Base-by-base conservation (phyloP, 2,888 invertebrate species). In the Drosophila atripex region DNA sequence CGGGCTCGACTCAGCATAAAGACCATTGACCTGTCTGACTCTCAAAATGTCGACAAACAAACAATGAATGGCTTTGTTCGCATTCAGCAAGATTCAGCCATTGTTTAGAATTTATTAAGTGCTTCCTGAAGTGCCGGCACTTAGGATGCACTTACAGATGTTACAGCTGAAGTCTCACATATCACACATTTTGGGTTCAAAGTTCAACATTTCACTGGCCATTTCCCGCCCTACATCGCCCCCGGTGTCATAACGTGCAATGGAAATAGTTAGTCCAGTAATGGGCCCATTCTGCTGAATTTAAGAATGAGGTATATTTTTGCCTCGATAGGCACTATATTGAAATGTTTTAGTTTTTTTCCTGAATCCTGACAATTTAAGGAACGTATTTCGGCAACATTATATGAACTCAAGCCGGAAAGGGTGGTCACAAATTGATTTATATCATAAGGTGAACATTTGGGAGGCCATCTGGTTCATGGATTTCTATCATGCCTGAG, bases 101-200 rank as follows among this genome's bases (percentile, higher is more conserved):
- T 86, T 86, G 80, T 64, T 80, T 78, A 60, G 87, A 71, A 86
- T 80, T 86, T 82, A 82, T 82, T 84, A 82, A 82, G 87, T 80
- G 80, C 85, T 85, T 86, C 87, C 85, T 80, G 71, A 78, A 69
- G 65, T 70, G 53, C 51, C 39, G 50, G 64, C 57, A 64, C 64
- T 64, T 75, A 69, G 69, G 51, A 76, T 77, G 80, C 77, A 84
- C 78, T 73, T 59, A 60, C 66, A 70, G 63, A 59, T 61, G 64
- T 69, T 69, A 54, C 52, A 52, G 71, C 41, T 38, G 43, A 32
- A 38, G 45, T 45, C 53, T 30, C 49, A 63, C 49, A 69, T 69
- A 53, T 64, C 65, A 64, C 28, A 45, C 39, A 21, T 45, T 64
- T 72, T 14, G 50, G 69, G 55, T 47, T 45, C 58, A 74, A 79